Base-by-base conservation (phyloP, 2,113 vertebrate species). In the Sebastes fasciatus region DNA sequence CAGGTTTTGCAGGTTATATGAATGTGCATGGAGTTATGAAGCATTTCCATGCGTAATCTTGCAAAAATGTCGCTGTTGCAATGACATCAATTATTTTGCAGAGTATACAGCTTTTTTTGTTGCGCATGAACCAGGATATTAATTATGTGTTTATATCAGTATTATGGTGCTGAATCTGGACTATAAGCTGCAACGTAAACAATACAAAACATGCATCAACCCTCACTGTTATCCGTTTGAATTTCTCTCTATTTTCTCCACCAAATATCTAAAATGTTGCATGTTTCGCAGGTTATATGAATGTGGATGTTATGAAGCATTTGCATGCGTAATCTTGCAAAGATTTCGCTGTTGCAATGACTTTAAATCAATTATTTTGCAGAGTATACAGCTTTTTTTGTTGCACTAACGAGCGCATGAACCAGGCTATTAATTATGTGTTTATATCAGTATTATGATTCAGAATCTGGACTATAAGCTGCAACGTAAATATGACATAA, bases 171-270 rank as follows among this genome's bases (percentile, higher is more conserved):
- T 17, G 40, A 3, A 8, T 60, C 73, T 62, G 40, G 6, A 16
- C 40, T 55, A 43, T 49, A n/a, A 71, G 34, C 34, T 34, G 34
- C 34, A 34, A 34, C 23, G 68, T 69, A 84, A 71, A 78, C 11
- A 66, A 83, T 79, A 85, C 86, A 77, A 83, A 78, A 88, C 81
- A 70, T 6, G 43, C 74, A 74, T 34, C 34, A 34, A 34, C 34
- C 34, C 34, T 34, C 34, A 34, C 34, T 34, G 34, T 34, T 34
- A 34, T 34, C 34, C 34, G 34, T 34, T 34, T 34, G 34, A 34
- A 34, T 34, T 34, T 34, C 34, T 34, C 34, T 34, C 34, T 34
- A 34, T 34, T 34, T 34, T 34, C 34, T 34, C 34, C 34, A 34
- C 34, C 34, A 34, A 34, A 34, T 34, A 34, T 34, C 34, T 34